Base-by-base conservation (phyloP, 2,113 vertebrate species). In the Bos javanicus region DNA sequence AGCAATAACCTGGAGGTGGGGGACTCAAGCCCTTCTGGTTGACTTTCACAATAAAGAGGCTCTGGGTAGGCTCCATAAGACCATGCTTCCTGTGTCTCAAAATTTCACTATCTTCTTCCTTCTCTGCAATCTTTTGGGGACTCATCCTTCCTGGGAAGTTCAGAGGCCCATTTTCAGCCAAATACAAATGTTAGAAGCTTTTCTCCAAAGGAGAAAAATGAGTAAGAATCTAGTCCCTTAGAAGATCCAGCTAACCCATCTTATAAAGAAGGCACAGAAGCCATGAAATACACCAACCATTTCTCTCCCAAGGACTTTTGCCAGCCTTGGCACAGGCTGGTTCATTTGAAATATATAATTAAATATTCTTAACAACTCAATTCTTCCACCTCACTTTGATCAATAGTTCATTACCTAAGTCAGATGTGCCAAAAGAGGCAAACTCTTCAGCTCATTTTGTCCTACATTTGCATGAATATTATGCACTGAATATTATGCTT, bases 401-500 rank as follows among this genome's bases (percentile, higher is more conserved):
- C 67, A 91, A 96, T 62, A 94, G 80, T 94, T 98, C 91, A 98
- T 95, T 95, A 97, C 88, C 83, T 94, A 96, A 95, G 87, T 95
- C 83, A 93, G 90, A 96, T 71, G 74, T 96, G 93, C 94, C 92
- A 97, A 92, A 96, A 86, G 39, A 85, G 92, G 60, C 84, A 97
- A 97, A 92, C 52, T 85, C 78, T 80, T 96, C 60, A 80, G 60
- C 56, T 62, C 39, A 67, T 89, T 97, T 97, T 93, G 67, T 71
- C 86, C 82, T 62, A 93, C 96, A 97, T 98, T 93, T 97, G 94
- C 94, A 97, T 94, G 94, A 98, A 96, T 95, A 96, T 97, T 97
- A 97, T 87, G 60, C 82, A 91, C 67, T 87, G 57, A 96, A 95
- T 95, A 89, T 95, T 64, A 95, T 2, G 33, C 84, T 97, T 83